phyloP scores from a whole-genome alignment of 2,888 invertebrate species.

The Embidobia sp. region DNA sequence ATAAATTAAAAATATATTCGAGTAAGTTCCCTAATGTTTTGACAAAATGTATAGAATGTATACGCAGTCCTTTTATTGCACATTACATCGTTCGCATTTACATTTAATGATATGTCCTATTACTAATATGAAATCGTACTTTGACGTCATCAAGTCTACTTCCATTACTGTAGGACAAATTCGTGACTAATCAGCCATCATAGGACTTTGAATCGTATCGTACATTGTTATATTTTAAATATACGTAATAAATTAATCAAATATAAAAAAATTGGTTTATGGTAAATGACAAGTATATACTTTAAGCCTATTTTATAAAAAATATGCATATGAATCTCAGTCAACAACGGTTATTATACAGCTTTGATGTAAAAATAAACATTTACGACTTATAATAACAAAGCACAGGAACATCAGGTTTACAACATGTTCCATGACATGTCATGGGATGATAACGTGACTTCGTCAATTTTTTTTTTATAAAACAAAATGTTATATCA shows the following conservation, averaged over 20 bases:
- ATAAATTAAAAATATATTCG: too few species aligned
- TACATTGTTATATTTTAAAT: background rate
- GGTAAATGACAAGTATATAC: slow-evolving; percentile 4
- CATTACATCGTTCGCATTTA: background rate
- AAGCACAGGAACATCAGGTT: slow-evolving; percentile 52
- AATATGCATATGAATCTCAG: slow-evolving; percentile 52
- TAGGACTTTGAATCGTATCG: background rate
- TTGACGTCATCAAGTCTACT: background rate
- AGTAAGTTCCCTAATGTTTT: background rate
- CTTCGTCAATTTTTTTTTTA: too few species aligned
- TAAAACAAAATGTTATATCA: too few species aligned
- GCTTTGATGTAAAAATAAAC: slow-evolving; percentile 57
- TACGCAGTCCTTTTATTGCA: background rate
- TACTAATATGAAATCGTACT: background rate
- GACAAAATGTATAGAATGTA: background rate
- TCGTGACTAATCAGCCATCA: background rate
- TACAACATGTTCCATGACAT: slow-evolving; percentile 30
- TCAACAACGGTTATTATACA: slow-evolving; percentile 46
- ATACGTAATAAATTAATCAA: background rate
- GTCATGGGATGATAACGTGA: too few species aligned
- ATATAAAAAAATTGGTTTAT: background rate
- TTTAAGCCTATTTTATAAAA: slow-evolving; percentile 45
- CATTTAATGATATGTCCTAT: too few species aligned
- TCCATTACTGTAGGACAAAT: background rate
- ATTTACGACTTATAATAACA: slow-evolving; percentile 48